Evolutionary conservation across 2,888 invertebrate genomes (phyloP).

Genomic region (Eudemis profundana): DNA sequence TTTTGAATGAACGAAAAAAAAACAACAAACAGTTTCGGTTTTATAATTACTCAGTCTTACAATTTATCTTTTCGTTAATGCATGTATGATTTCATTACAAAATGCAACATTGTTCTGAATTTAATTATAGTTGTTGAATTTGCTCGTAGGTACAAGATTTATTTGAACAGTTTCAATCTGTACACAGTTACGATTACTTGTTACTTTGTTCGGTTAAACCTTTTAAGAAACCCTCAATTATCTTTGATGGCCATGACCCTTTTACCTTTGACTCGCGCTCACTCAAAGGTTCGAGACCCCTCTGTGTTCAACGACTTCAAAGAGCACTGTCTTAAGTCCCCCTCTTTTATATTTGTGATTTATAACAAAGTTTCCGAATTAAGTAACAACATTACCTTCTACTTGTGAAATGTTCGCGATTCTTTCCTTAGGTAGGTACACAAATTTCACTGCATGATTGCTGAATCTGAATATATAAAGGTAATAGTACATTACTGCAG

Average conservation of each 20-base stretch:
- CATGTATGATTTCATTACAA: not conserved
- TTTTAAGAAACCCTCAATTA: slow-evolving; percentile 74
- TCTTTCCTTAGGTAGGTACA: not conserved
- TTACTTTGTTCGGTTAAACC: slow-evolving; percentile 50
- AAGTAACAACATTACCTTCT: slow-evolving; percentile 32
- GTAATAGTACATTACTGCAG: too few species aligned
- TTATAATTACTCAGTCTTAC: not conserved
- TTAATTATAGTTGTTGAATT: slow-evolving; percentile 2
- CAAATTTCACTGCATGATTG: slow-evolving; percentile 1
- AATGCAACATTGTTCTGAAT: not conserved
- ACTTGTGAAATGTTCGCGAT: not conserved
- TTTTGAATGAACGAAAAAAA: too few species aligned
- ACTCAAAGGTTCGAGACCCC: slow-evolving; percentile 65
- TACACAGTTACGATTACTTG: slow-evolving; percentile 33
- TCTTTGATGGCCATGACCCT: slow-evolving; percentile 75
- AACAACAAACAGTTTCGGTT: too few species aligned
- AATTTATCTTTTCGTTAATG: not conserved
- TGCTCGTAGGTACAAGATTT: slow-evolving; percentile 2
- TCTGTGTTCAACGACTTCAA: slow-evolving; percentile 67
- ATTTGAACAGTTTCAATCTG: slow-evolving; percentile 31
- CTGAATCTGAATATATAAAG: not conserved
- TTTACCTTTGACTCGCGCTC: slow-evolving; percentile 73
- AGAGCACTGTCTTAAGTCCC: slow-evolving; percentile 69
- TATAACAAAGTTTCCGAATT: slow-evolving; percentile 37
- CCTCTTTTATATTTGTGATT: slow-evolving; percentile 55